These are phyloP conservation scores for Styela clava DNA, from an alignment of 23 tunicate genomes.

Conservation along the genomic window DNA sequence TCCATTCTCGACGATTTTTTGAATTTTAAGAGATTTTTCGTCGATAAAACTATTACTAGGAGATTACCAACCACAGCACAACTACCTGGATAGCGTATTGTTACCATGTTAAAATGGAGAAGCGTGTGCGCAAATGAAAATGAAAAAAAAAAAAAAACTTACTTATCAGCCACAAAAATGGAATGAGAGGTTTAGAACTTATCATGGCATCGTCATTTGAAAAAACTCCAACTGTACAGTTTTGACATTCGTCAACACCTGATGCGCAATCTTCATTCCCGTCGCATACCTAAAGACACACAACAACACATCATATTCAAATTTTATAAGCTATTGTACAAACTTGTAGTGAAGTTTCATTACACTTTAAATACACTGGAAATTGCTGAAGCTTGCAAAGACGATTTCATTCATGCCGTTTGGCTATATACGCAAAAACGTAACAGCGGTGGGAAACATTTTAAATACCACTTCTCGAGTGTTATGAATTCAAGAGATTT, in stretches of 20 bases:
- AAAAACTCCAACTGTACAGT: neutral
- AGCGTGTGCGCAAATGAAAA: too few species aligned
- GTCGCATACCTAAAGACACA: neutral
- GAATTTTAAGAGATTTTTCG: neutral
- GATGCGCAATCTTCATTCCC: slow-evolving; percentile 1
- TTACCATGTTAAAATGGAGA: too few species aligned
- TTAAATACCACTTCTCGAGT: too few species aligned
- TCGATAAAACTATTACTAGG: neutral
- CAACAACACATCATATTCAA: neutral
- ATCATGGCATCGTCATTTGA: slow-evolving; percentile 8
- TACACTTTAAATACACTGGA: too few species aligned
- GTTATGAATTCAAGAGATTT: neutral
- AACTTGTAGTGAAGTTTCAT: too few species aligned
- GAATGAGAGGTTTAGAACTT: neutral
- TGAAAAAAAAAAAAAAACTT: neutral
- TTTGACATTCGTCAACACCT: slow-evolving; percentile 4
- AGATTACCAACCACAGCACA: neutral
- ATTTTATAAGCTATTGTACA: too few species aligned
- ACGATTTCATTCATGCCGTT: neutral
- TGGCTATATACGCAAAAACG: neutral
- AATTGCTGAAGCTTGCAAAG: too few species aligned
- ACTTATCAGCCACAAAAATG: slow-evolving; percentile 6
- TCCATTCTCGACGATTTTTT: neutral
- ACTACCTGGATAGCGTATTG: neutral
- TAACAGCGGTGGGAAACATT: too few species aligned